Conservation (phyloP, 2,113 vertebrate species). For the Misgurnus mizolepis region DNA sequence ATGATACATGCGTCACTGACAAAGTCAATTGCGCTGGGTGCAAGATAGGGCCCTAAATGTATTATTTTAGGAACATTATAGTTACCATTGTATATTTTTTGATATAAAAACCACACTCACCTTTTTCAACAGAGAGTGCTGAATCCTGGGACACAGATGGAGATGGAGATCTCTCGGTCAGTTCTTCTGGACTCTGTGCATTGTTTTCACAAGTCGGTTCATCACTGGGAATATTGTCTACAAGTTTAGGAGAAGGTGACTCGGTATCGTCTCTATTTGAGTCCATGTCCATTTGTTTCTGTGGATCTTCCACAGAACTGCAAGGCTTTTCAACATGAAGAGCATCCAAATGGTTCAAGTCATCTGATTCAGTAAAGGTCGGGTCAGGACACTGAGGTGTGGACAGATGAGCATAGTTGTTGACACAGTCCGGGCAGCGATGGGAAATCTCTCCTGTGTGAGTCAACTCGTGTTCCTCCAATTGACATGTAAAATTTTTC, state of each 20-base stretch:
- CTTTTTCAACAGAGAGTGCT: neutral
- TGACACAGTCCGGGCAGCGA: conserved; percentile 31
- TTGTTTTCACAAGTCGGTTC: neutral
- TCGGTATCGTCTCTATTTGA: neutral
- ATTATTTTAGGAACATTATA: too few relatives aligned
- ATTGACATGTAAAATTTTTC: conserved; percentile 16
- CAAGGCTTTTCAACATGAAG: neutral
- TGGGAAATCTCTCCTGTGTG: conserved; percentile 41
- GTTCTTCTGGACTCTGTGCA: too few relatives aligned
- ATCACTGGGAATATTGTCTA: neutral
- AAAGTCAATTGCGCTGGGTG: too few relatives aligned
- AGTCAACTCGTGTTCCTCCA: conserved; percentile 28
- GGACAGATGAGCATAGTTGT: neutral
- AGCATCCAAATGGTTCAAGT: neutral
- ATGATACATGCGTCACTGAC: too few relatives aligned
- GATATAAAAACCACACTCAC: neutral
- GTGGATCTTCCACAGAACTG: neutral
- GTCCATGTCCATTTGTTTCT: neutral
- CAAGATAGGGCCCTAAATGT: too few relatives aligned
- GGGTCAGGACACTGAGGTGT: neutral
- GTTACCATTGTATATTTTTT: neutral
- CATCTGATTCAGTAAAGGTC: neutral
- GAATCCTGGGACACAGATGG: neutral
- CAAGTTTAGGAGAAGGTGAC: neutral
- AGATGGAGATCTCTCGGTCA: neutral